Evolutionary conservation across 2,888 invertebrate species (phyloP), one percentile per base, ranked within the genome.

Genomic region (Lycocerus yunnanus): DNA sequence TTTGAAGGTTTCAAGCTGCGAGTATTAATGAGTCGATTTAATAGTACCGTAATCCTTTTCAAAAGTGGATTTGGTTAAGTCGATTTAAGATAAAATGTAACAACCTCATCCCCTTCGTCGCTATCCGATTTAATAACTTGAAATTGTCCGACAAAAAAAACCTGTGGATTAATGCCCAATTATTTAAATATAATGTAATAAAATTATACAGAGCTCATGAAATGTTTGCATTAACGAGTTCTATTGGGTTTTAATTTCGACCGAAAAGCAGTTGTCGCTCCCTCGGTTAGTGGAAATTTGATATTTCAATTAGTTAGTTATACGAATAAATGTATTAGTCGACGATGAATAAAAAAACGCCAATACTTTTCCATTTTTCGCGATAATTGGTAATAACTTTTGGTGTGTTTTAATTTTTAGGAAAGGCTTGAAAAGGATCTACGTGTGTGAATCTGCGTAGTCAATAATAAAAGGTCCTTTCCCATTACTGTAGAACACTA

Each of bases 281-380:
- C 72, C 77, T 75, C 69, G 60, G 69, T 69, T 67, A 74, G 74
- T 74, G 79, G 81, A 81, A 81, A 81, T 81, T 79, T 81, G 81
- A 80, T 81, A 81, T 80, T 81, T 81, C 80, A 81, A 81, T 81
- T 81, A 81, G 80, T 71, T 77, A 66, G 74, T 73, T 75, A 77
- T 78, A 78, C 73, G 78, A 78, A 75, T 75, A 72, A 18, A 74
- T 68, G 63, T 78, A 78, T 77, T 79, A 78, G 79, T 79, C 78
- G 78, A 80, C 78, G 63, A 67, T 59, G 66, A 21, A 60, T 27
- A 21, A 20, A 60, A 20, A 67, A 71, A 66, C n/a, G 20, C 60
- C 59, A 71, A 71, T 72, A 68, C 69, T 18, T 21, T 63, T 63
- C 4, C 8, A 63, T n/a, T 43, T 43, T 43, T 43, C 1, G 43